Conservation (phyloP, 2,797 vertebrate genomes). For the Aldrovandia affinis region DNA sequence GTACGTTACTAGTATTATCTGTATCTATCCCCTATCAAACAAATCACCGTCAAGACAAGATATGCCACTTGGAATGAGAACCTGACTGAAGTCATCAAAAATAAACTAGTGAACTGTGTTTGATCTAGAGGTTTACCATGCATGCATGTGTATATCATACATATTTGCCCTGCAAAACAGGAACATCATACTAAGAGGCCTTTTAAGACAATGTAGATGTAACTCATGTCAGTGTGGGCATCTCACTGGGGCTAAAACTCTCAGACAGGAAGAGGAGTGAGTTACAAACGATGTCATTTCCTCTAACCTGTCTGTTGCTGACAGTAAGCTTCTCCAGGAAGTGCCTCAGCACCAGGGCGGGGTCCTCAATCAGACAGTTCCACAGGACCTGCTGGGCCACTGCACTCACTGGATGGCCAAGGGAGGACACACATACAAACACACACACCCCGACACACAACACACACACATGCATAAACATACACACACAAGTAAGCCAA, state of each 20-base stretch:
- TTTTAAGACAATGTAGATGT: not conserved
- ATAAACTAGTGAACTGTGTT: no score
- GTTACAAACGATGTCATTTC: not conserved
- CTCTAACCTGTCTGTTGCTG: slow-evolving; percentile 92
- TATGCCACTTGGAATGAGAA: not conserved
- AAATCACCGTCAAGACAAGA: not conserved
- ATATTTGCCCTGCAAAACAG: not conserved
- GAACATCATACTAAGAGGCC: not conserved
- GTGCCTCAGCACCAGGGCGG: slow-evolving; percentile 93
- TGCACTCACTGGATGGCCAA: slow-evolving; percentile 82
- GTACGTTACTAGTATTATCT: no score
- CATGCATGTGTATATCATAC: no score
- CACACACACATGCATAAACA: not conserved
- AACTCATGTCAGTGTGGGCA: not conserved
- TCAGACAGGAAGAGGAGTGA: not conserved
- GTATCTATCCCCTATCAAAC: not conserved
- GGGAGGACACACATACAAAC: not conserved
- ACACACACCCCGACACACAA: not conserved
- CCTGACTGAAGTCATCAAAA: not conserved
- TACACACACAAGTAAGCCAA: not conserved
- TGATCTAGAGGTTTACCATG: no score
- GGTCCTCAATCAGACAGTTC: slow-evolving; percentile 98
- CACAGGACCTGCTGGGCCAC: slow-evolving; percentile 97
- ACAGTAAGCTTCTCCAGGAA: slow-evolving; percentile 97
- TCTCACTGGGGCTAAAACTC: not conserved